Conservation (phyloP, 2,888 invertebrate species). For the Atherix ibis region DNA sequence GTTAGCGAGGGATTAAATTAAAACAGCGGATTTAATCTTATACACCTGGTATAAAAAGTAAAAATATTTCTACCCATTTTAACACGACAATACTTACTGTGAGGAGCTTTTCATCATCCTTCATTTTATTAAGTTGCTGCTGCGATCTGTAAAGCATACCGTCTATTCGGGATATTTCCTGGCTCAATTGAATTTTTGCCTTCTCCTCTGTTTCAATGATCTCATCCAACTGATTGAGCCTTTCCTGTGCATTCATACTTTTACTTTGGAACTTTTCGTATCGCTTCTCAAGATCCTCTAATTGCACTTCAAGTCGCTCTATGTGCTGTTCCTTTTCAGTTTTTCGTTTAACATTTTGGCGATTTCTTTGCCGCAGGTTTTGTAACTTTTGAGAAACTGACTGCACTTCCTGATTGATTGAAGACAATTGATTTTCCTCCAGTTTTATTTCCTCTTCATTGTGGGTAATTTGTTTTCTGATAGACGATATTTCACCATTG, state of each 20-base stretch:
- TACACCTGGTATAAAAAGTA: no score
- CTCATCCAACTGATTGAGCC: conserved; percentile 27
- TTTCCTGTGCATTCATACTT: conserved; percentile 23
- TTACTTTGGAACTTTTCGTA: conserved; percentile 19
- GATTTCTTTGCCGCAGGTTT: conserved; percentile 24
- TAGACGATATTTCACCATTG: conserved; percentile 29
- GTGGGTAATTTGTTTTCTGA: conserved; percentile 25
- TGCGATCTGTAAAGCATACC: conserved; percentile 24
- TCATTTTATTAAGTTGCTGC: conserved; percentile 20
- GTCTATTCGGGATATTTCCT: conserved; percentile 23
- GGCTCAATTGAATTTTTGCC: conserved; percentile 17
- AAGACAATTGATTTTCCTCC: background rate
- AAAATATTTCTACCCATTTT: no score
- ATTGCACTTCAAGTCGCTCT: conserved; percentile 12
- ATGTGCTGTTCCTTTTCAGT: conserved; percentile 17
- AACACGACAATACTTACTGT: conserved; percentile 12
- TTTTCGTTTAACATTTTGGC: conserved; percentile 16
- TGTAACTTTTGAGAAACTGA: conserved; percentile 22
- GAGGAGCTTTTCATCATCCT: conserved; percentile 20
- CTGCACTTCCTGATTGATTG: no score
- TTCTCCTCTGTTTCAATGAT: conserved; percentile 24
- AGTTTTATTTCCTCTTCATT: no score
- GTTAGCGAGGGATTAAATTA: no score
- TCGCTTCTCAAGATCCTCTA: conserved; percentile 18
- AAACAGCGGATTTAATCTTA: no score